phyloP scores from a whole-genome alignment of 2,797 vertebrate genomes.

The Scolopax bukidnonensis region DNA sequence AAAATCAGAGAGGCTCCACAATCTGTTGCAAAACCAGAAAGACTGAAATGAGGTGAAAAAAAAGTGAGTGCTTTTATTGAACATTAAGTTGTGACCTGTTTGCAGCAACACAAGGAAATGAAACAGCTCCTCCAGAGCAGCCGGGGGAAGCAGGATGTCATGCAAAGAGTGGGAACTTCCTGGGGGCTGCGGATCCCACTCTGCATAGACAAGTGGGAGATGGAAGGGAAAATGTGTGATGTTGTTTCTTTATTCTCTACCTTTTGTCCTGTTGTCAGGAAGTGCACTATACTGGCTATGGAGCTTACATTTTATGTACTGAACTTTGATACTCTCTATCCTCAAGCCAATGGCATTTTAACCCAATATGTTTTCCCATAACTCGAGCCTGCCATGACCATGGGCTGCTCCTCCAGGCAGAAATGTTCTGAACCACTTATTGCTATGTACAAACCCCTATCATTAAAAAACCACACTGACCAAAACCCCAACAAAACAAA shows the following conservation, averaged over 20 bases:
- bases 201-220: background rate
- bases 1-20: background rate
- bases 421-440: background rate
- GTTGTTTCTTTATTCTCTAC: background rate
- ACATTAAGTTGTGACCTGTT: background rate
- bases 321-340: background rate
- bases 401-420: background rate
- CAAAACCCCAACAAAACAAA: background rate
- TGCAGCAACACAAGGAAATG: background rate
- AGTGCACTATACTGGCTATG: background rate
- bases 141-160: background rate
- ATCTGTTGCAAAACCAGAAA: background rate
- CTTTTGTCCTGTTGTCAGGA: background rate
- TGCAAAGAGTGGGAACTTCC: background rate
- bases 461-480: background rate
- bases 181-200: background rate
- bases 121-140: background rate
- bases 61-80: background rate
- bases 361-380: background rate
- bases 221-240: background rate
- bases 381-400: background rate
- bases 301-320: background rate
- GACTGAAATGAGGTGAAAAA: background rate
- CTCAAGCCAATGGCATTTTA: background rate
- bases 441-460: background rate